Base-by-base conservation (phyloP, 2,113 vertebrate species). In the Pseudorectes ferrugineus region DNA sequence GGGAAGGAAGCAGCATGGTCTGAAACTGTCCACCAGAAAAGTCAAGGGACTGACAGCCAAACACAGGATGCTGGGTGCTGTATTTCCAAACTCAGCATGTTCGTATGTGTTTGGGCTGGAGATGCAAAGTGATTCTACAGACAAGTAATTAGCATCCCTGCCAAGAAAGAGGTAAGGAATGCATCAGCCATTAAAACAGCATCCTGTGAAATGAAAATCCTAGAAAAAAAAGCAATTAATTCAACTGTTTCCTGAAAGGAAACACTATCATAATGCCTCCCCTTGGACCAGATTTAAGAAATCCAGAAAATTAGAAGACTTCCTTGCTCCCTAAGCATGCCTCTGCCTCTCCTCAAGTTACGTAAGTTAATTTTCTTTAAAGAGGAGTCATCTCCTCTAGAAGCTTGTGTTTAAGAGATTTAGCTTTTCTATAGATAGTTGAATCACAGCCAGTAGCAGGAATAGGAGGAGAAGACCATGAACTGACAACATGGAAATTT, bases 91-190 rank as follows among this genome's bases (percentile, higher is more conserved):
- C 5, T 31, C 71, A 65, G 63, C 43, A 35, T 40, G 52, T 31
- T 87, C 65, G 6, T 55, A 17, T 57, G 45, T 7, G 1, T 74
- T 93, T 51, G 61, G 52, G 46, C 55, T 94, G 58, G 82, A 92
- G 77, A 93, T 71, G 63, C 51, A 94, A 96, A 96, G 93, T 71
- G 89, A 95, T 97, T 95, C 48, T 35, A 80, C 93, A 97, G 95
- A 83, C 79, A 96, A 94, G 78, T 94, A 96, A 96, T 94, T 90
- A 96, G 82, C 48, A 45, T 31, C 72, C 55, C 67, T 81, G 92
- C 93, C 94, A 94, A 90, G n/a, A 96, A 31, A 71, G 29, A 91
- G 85, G 94, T 92, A 92, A 93, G 89, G 78, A 97, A 78, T 67
- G 45, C 68, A 88, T 73, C 88, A 65, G 65, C 75, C 85, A 85